Base-by-base conservation (phyloP, 2,113 vertebrate species). In the Oreochromis tanganicae region DNA sequence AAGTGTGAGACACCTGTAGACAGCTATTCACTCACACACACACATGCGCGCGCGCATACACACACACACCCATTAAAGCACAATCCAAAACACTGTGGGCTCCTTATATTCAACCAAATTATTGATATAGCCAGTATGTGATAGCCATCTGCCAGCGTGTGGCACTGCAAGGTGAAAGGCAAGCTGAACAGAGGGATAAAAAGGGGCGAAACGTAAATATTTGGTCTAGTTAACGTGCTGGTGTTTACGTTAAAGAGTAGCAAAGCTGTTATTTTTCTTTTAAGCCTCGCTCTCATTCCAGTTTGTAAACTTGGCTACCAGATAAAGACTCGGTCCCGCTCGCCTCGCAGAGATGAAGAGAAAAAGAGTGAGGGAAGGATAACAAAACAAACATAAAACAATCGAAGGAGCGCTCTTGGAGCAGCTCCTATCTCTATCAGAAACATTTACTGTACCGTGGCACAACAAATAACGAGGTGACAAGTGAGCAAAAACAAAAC, bases 301-400 rank as follows among this genome's bases (percentile, higher is more conserved):
- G 96, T 92, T 94, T 96, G 96, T 97, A 96, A 97, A 97, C 96
- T 96, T 96, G 96, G 95, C 97, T 94, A 87, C 92, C 93, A 95
- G 96, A 96, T 96, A 96, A 97, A 97, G 95, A 92, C 81, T 36
- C 29, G 14, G 82, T 86, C 81, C 85, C 8, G 63, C 85, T 92
- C 21, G 32, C 59, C 9, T 89, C 80, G 27, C n/a, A 43, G 83
- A 92, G 88, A 93, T 90, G 90, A 93, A 91, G 89, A 85, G 87
- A 90, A 80, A 79, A 82, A 92, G 90, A 73, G 82, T 86, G 92
- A 91, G 91, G 81, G 90, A 95, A 87, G 91, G 91, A 93, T 92
- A 92, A 95, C 93, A 95, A 95, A 94, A 94, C 92, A 96, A 96
- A 96, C 89, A 90, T 29, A 48, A 84, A 93, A 91, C 89, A 91